Evolutionary conservation across 2,113 vertebrate genomes (phyloP), one percentile per base, ranked within the genome.

Genomic region (Gopherus flavomarginatus): DNA sequence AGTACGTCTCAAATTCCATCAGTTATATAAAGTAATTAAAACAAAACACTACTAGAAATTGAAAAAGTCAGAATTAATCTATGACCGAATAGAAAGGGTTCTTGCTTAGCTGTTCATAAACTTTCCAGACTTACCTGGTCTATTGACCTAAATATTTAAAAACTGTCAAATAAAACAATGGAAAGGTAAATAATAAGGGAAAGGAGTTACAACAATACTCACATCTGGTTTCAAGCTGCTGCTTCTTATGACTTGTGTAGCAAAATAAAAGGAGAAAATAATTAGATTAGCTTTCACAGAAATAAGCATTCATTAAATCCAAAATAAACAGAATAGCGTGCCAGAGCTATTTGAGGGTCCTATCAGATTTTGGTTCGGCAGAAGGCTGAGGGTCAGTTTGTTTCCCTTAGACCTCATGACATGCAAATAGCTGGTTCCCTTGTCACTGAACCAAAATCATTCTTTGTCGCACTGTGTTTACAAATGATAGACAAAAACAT

Each of bases 341-440:
- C 86, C 91, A 97, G 92, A 91, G 47, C 85, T 97, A 96, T 97
- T 96, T 95, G 92, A 98, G 90, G 87, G 86, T 92, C 83, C 90
- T 90, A 96, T 95, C 91, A 95, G 95, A 96, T 56, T 96, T 94
- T 95, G 97, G 80, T 92, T 97, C 97, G 93, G 29, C 59, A 50
- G 90, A 92, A 97, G 96, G 87, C 96, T 92, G 89, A 97, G 97
- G 90, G 93, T 96, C 94, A 96, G 88, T 97, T 95, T 86, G 53
- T 97, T 97, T 98, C 94, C 97, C 97, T 97, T 91, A 96, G 92
- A 95, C 93, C 97, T 97, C 95, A 86, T 97, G 97, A 97, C 85
- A 85, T 77, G 50, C 79, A 94, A 96, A 94, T 92, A 98, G 93
- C 96, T 98, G 96, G 87, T 96, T 97, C 97, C 94, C 94, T 90